Evolutionary conservation across 2,888 invertebrate genomes (phyloP).

Genomic region (Phlogophora meticulosa): DNA sequence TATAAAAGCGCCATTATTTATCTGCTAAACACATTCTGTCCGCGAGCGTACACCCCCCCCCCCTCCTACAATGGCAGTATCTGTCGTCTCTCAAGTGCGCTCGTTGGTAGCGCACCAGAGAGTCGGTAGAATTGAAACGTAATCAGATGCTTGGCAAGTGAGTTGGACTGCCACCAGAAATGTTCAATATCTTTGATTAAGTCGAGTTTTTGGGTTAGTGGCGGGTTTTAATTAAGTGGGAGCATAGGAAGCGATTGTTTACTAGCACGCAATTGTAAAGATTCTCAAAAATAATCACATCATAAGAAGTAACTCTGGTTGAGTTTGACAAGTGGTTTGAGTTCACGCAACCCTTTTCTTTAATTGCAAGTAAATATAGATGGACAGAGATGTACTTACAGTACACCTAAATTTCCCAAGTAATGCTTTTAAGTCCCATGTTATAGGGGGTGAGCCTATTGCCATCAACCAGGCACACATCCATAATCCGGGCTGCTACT

Average conservation of each 20-base stretch:
- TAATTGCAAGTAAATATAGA: too few species aligned
- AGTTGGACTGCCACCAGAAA: conserved; percentile 59
- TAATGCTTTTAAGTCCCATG: too few species aligned
- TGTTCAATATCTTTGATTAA: conserved; percentile 56
- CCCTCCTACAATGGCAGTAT: conserved; percentile 15
- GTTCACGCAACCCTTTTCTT: too few species aligned
- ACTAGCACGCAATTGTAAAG: too few species aligned
- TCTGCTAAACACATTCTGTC: neutral
- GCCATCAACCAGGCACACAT: too few species aligned
- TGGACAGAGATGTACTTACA: too few species aligned
- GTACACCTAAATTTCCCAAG: too few species aligned
- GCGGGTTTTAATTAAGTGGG: conserved; percentile 21
- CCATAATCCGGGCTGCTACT: too few species aligned
- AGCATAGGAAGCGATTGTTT: conserved; percentile 11
- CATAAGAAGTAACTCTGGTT: too few species aligned
- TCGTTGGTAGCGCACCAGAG: conserved; percentile 11
- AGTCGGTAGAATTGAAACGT: conserved; percentile 57
- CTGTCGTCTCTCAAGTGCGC: conserved; percentile 27
- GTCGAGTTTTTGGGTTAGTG: conserved; percentile 4
- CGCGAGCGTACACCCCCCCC: conserved; percentile 33
- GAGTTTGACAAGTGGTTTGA: too few species aligned
- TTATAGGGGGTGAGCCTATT: too few species aligned
- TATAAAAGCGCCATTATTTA: neutral
- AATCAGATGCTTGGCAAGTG: conserved; percentile 60
- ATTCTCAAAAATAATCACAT: too few species aligned